A percentile compares a stretch with the other conserved stretches of the same genome.
Conservation (phyloP, 64 coral and sea anemone species). For the Montipora efflorescens region DNA sequence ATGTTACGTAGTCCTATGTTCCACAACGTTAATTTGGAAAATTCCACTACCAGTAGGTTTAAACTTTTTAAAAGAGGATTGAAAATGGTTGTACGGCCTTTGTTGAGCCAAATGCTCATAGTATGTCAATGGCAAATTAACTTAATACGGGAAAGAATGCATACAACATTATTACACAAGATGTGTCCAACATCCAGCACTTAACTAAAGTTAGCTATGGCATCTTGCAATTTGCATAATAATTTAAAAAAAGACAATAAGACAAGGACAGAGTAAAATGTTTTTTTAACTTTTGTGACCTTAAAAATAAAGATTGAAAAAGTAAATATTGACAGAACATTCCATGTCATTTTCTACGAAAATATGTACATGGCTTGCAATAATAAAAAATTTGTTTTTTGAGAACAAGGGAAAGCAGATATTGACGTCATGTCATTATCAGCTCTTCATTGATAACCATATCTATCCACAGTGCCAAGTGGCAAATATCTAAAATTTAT, state of each 20-base stretch:
- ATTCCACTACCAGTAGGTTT: neutral
- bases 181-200: slow-evolving; percentile 25
- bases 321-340: slow-evolving; percentile 32
- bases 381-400: neutral
- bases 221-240: slow-evolving; percentile 36
- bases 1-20: neutral
- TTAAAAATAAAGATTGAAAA: neutral
- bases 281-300: slow-evolving; percentile 20
- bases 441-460: neutral
- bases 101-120: neutral
- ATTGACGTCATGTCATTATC: neutral
- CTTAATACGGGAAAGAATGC: slow-evolving; percentile 24
- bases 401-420: neutral
- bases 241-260: neutral
- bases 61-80: neutral
- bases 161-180: neutral
- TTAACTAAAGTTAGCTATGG: neutral
- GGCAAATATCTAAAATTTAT: neutral
- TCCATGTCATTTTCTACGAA: neutral
- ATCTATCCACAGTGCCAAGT: neutral
- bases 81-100: neutral
- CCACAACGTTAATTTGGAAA: neutral
- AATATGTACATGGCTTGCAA: neutral
- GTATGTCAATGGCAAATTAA: neutral
- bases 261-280: slow-evolving; percentile 6